These are phyloP conservation scores for Ascaphus truei DNA, from an alignment of 2,113 vertebrate genomes.

Conservation along the genomic window DNA sequence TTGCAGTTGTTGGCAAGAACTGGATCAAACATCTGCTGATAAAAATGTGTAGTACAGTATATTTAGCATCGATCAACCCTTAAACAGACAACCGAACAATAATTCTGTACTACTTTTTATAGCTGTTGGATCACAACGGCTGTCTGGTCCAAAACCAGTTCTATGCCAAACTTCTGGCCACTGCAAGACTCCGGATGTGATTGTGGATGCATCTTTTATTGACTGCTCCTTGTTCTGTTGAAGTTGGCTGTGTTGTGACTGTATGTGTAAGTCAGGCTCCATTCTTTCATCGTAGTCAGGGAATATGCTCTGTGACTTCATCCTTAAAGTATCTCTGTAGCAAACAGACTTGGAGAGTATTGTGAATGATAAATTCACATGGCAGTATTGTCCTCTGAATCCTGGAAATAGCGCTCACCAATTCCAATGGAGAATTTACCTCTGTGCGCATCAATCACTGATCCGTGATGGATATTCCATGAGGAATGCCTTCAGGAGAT, in stretches of 20 bases:
- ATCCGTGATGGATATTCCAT: neutral
- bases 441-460: conserved; percentile 10
- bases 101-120: neutral
- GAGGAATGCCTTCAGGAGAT: neutral
- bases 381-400: conserved; percentile 2
- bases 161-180: neutral
- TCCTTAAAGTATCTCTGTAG: neutral
- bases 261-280: neutral
- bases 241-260: neutral
- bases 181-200: neutral
- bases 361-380: neutral
- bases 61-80: neutral
- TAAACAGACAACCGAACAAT: neutral
- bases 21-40: neutral
- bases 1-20: neutral
- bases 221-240: neutral
- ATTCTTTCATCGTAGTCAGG: neutral
- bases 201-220: neutral
- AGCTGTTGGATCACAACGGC: neutral
- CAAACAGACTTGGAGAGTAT: neutral
- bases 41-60: neutral
- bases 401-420: conserved; percentile 23
- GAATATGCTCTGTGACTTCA: conserved; percentile 9
- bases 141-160: neutral
- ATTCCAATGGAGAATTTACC: neutral